These are phyloP conservation scores for Aradus depressus DNA, from an alignment of 2,888 invertebrate species.

Conservation along the genomic window DNA sequence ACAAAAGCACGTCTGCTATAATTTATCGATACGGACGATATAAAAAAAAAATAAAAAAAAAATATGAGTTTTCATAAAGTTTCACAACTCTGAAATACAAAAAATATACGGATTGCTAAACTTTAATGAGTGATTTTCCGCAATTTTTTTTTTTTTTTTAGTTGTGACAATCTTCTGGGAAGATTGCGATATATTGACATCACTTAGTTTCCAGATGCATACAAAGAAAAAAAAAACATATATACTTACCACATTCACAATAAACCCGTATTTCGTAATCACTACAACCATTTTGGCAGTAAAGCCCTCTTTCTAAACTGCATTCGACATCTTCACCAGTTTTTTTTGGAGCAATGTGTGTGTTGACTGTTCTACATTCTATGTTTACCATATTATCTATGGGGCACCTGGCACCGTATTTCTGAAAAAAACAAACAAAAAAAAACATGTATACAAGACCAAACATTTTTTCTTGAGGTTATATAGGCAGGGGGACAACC, in stretches of 20 bases:
- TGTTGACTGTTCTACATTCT: slow-evolving; percentile 58
- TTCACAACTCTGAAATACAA: too few relatives aligned
- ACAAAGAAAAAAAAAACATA: background rate
- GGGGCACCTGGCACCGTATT: slow-evolving; percentile 41
- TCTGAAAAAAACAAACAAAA: background rate
- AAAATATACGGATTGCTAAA: background rate
- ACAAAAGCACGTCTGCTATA: too few relatives aligned
- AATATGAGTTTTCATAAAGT: too few relatives aligned
- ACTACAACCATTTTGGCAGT: slow-evolving; percentile 53
- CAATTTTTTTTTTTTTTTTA: too few relatives aligned
- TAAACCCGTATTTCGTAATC: slow-evolving; percentile 75
- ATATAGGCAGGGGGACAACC: too few relatives aligned
- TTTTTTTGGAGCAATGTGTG: slow-evolving; percentile 51
- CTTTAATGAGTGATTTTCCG: background rate
- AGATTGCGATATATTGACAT: too few relatives aligned
- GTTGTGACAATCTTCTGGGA: too few relatives aligned
- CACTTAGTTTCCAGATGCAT: too few relatives aligned
- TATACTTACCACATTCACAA: slow-evolving; percentile 47
- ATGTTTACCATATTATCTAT: slow-evolving; percentile 55
- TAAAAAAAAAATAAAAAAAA: too few relatives aligned
- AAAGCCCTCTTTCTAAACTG: slow-evolving; percentile 57
- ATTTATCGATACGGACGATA: too few relatives aligned
- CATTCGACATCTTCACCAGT: slow-evolving; percentile 67
- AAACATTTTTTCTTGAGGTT: background rate
- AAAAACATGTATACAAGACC: background rate